These are phyloP conservation scores for Drosophila borealis DNA, from an alignment of 2,888 invertebrate genomes.

Conservation along the genomic window DNA sequence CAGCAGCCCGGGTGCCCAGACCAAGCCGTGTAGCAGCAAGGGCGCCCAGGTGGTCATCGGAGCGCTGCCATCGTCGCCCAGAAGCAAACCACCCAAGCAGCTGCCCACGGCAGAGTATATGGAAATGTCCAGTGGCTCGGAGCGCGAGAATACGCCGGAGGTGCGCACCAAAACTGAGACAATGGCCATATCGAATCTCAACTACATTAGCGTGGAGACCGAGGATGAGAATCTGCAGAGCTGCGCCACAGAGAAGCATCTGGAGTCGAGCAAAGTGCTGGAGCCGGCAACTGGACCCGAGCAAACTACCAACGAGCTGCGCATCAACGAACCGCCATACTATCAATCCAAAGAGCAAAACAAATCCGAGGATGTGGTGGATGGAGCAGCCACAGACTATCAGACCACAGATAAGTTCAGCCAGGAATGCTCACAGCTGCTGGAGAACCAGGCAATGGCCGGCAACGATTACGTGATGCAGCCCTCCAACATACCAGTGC, in stretches of 20 bases:
- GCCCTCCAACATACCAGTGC: constrained; percentile 88
- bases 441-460: constrained; percentile 80
- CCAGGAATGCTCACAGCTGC: constrained; percentile 84
- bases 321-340: constrained; percentile 84
- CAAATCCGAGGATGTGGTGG: constrained; percentile 74
- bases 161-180: constrained; percentile 75
- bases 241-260: constrained; percentile 81
- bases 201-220: constrained; percentile 84
- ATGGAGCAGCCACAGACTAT: constrained; percentile 64
- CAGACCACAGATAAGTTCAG: constrained; percentile 83
- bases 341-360: constrained; percentile 84
- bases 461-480: constrained; percentile 87
- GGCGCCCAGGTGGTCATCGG: constrained; percentile 82
- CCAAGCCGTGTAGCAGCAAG: constrained; percentile 33
- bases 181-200: constrained; percentile 84
- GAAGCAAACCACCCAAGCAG: constrained; percentile 61
- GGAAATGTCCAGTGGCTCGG: constrained; percentile 85
- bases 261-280: constrained; percentile 79
- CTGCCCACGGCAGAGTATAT: constrained; percentile 84
- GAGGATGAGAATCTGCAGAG: constrained; percentile 82
- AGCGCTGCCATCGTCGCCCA: constrained; percentile 86
- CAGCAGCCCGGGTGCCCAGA: constrained; percentile 43
- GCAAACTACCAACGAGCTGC: constrained; percentile 82
- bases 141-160: constrained; percentile 82
- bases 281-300: constrained; percentile 75